phyloP scores from a whole-genome alignment of 2,113 vertebrate species.

The Opisthocomus hoazin region DNA sequence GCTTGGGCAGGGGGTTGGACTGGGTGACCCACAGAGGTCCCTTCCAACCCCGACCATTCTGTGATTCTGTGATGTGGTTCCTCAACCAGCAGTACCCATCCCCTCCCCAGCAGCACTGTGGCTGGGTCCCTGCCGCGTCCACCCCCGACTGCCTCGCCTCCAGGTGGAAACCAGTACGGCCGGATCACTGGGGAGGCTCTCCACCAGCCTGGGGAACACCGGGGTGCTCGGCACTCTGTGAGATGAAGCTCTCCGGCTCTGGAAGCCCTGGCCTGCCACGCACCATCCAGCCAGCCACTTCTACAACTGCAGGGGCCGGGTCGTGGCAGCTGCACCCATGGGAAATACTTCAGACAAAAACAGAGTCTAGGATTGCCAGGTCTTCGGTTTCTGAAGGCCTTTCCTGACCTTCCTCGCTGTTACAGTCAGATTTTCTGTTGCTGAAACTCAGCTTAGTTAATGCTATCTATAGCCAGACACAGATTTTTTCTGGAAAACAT shows the following conservation, averaged over 20 bases:
- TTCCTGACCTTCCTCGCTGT: neutral
- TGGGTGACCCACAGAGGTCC: no score
- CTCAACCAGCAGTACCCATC: no score
- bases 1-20: no score
- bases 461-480: neutral
- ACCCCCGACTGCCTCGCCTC: no score
- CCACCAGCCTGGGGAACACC: neutral
- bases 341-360: neutral
- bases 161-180: rapidly evolving
- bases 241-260: neutral
- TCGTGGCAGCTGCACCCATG: rapidly evolving
- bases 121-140: no score
- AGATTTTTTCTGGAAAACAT: neutral
- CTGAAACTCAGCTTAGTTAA: neutral
- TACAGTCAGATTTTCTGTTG: neutral
- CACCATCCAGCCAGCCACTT: neutral
- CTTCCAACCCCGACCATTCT: no score
- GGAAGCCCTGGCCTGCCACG: rapidly evolving
- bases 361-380: neutral
- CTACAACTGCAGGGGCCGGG: neutral
- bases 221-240: neutral
- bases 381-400: neutral
- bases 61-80: no score
- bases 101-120: no score
- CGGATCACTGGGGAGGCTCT: neutral